phyloP scores from a whole-genome alignment of 2,888 invertebrate genomes.

The Aphrophora alni region DNA sequence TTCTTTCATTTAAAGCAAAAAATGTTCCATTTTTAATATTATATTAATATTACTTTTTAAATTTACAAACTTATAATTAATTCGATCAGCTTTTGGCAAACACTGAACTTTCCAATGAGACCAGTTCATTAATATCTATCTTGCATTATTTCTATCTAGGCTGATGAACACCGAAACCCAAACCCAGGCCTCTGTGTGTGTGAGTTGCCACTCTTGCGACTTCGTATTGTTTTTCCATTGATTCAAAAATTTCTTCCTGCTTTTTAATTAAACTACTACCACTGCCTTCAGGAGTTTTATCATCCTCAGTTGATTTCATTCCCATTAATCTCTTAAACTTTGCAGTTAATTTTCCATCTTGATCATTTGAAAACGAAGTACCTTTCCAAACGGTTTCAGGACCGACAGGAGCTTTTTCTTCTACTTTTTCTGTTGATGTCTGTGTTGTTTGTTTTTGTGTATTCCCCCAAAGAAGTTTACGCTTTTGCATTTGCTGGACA shows the following conservation, averaged over 20 bases:
- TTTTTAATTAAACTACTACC: constrained; percentile 55
- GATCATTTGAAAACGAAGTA: constrained; percentile 87
- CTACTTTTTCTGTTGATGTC: constrained; percentile 19
- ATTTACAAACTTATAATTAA: no score
- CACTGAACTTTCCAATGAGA: neutral
- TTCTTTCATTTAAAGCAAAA: no score
- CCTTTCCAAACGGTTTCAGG: constrained; percentile 69
- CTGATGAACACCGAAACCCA: constrained; percentile 70
- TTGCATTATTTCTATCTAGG: constrained; percentile 34
- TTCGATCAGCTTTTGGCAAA: no score
- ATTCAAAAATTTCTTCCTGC: constrained; percentile 84
- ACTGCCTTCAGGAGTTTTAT: constrained; percentile 34
- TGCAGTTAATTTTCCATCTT: constrained; percentile 89
- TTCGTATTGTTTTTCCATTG: constrained; percentile 96
- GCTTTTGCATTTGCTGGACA: constrained; percentile 88
- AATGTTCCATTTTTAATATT: no score
- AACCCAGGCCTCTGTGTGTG: constrained; percentile 88
- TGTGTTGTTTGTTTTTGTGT: constrained; percentile 38
- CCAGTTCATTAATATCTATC: no score
- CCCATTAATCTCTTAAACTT: constrained; percentile 98
- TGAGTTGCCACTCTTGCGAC: constrained; percentile 95
- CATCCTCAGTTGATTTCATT: constrained; percentile 65
- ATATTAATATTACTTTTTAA: no score
- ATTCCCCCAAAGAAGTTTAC: constrained; percentile 86
- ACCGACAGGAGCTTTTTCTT: constrained; percentile 25